These are phyloP conservation scores for Ctenoplectra terminalis DNA, from an alignment of 1,140 invertebrate species.

Conservation along the genomic window DNA sequence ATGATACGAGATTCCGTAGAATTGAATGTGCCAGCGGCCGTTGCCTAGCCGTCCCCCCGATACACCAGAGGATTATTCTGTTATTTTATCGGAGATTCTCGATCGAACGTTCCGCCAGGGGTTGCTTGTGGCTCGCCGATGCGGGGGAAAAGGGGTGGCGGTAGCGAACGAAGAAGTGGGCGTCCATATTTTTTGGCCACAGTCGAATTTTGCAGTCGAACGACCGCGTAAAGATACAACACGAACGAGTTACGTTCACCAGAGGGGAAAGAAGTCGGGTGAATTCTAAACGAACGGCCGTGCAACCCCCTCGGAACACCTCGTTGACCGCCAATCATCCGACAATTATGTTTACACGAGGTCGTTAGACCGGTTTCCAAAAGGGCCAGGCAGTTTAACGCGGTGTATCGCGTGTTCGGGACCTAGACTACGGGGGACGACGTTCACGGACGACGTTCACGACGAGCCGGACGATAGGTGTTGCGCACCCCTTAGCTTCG, in stretches of 20 bases:
- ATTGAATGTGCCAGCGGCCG: constrained; percentile 67
- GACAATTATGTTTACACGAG: constrained; percentile 50
- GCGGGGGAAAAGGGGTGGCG: background rate
- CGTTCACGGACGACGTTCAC: background rate
- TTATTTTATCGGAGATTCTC: constrained; percentile 64
- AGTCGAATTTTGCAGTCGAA: background rate
- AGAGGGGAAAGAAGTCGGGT: background rate
- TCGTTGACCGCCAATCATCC: constrained; percentile 27
- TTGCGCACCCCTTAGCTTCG: background rate
- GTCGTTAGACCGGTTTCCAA: constrained; percentile 44
- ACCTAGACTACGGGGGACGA: background rate
- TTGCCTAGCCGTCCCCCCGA: constrained; percentile 7
- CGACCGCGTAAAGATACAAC: too few relatives aligned
- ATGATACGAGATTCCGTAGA: constrained; percentile 71
- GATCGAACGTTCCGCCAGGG: constrained; percentile 52
- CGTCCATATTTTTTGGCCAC: background rate
- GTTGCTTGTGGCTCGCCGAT: background rate
- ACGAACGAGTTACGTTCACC: background rate
- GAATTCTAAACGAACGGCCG: constrained; percentile 1
- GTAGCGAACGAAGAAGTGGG: constrained; percentile 7
- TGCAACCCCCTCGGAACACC: constrained; percentile 27
- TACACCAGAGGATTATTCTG: constrained; percentile 63
- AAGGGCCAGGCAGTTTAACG: constrained; percentile 3
- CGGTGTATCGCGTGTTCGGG: constrained; percentile 23
- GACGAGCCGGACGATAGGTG: background rate